Evolutionary conservation across 2,113 vertebrate species (phyloP), one percentile per base, ranked within the genome.

Genomic region (Bostrychus sinensis): DNA sequence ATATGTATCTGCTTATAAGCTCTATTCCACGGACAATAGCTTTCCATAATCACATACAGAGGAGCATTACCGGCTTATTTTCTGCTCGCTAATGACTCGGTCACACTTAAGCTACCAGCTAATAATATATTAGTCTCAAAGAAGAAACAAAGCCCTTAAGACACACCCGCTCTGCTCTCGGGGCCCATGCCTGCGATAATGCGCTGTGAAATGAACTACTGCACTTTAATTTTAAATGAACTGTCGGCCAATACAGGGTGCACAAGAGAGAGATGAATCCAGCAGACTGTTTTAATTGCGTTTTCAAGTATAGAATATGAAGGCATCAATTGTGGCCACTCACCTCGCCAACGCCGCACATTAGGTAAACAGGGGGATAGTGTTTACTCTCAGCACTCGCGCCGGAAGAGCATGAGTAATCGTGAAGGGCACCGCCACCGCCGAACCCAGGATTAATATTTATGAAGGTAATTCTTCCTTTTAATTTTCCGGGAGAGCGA

Each of bases 301-400:
- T 80, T 61, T 64, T 83, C 68, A 70, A 68, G 75, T 77, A 79
- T 55, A 60, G 61, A 83, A 75, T 70, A 72, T 75, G 76, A 73
- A 61, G 78, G 75, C 75, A 88, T 89, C 79, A 81, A 80, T 88
- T 82, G 83, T 77, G 42, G 5, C 70, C 80, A 71, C 79, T 86
- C 82, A 82, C 74, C 77, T 74, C 50, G 19, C 68, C 13, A 78
- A 77, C 81, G 81, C 84, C 78, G 61, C 69, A 64, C 70, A 70
- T 85, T 68, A 79, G 76, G 66, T 72, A 85, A 88, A 86, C 75
- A 75, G 77, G 79, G 77, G 78, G 71, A 62, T 71, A 78, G 67
- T 81, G 84, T 88, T 89, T 86, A 82, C 77, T 86, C 69, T 72
- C 77, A 68, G 81, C 76, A 82, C 84, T 85, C 66, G 78, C 38